phyloP scores from a whole-genome alignment of 2,888 invertebrate species.

The Parthenolecanium corni region DNA sequence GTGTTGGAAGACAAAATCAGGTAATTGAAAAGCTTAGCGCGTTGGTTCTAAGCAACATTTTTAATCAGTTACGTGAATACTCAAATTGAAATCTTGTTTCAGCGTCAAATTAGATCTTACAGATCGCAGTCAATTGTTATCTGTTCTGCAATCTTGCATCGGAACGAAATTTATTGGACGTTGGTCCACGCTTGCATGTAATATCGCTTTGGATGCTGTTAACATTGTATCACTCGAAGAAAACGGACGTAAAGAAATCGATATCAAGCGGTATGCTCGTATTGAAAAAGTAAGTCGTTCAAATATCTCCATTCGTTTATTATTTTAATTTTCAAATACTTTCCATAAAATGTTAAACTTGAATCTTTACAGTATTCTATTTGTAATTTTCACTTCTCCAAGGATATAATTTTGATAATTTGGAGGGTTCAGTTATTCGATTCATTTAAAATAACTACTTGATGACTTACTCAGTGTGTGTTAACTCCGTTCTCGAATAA shows the following conservation, averaged over 20 bases:
- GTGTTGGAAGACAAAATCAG: conserved; percentile 65
- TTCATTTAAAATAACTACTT: too few relatives aligned
- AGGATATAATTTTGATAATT: too few relatives aligned
- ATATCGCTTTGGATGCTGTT: conserved; percentile 91
- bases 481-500: too few relatives aligned
- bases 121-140: conserved; percentile 67
- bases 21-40: too few relatives aligned
- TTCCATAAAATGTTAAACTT: not conserved
- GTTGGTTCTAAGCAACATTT: too few relatives aligned
- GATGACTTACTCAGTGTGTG: too few relatives aligned
- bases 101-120: conserved; percentile 70
- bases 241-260: conserved; percentile 84
- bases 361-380: not conserved
- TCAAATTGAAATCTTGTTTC: too few relatives aligned
- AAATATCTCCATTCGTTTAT: not conserved
- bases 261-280: conserved; percentile 92
- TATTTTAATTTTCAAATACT: not conserved
- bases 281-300: conserved; percentile 53
- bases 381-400: too few relatives aligned
- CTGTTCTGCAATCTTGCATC: conserved; percentile 84
- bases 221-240: conserved; percentile 78
- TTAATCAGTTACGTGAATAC: too few relatives aligned
- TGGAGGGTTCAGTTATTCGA: too few relatives aligned
- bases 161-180: conserved; percentile 95
- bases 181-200: conserved; percentile 91